Base-by-base conservation (phyloP, 2,888 invertebrate species). In the Apodemia mormo region DNA sequence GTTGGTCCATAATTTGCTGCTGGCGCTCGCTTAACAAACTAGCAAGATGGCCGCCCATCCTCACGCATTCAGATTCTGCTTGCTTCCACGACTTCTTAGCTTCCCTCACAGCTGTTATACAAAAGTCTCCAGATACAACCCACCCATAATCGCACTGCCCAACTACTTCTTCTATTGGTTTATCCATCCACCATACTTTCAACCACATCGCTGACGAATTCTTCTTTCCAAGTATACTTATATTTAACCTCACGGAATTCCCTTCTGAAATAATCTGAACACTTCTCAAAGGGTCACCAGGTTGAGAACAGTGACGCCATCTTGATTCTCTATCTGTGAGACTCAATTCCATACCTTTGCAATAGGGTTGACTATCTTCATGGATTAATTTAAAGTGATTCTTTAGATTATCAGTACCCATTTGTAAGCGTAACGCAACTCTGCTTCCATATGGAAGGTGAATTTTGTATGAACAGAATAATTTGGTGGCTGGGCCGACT, bases 121-220 rank as follows among this genome's bases (percentile, higher is more conserved):
- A 96, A 83, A 95, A 95, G 76, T 95, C 95, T 66, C 94, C 94
- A 72, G 95, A 89, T 3, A 95, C 88, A 71, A 96, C 94, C 96
- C 96, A 96, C 0, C 96, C 96, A 76, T 95, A 96, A 65, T 95
- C 95, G 84, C 96, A 96, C 75, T 94, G 94, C 0, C 95, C 95
- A 37, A 95, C 94, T 2, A 96, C 84, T 37, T 94, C 95, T 6
- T 94, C 93, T 3, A 95, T 85, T 1, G 95, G 93, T 76, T 95
- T 94, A 66, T 96, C 95, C 83, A 94, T 94, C 89, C 96, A 96
- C 84, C 94, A 94, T 71, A 95, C 93, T 75, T 94, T 94, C 76
- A 96, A 77, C 86, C 94, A 94, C 87, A 94, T 94, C 5, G 92
- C 86, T 9, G 89, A 86, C 0, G 87, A 83, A 75, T 88, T 86